phyloP scores from a whole-genome alignment of 2,113 vertebrate species.

The Gopherus evgoodei region DNA sequence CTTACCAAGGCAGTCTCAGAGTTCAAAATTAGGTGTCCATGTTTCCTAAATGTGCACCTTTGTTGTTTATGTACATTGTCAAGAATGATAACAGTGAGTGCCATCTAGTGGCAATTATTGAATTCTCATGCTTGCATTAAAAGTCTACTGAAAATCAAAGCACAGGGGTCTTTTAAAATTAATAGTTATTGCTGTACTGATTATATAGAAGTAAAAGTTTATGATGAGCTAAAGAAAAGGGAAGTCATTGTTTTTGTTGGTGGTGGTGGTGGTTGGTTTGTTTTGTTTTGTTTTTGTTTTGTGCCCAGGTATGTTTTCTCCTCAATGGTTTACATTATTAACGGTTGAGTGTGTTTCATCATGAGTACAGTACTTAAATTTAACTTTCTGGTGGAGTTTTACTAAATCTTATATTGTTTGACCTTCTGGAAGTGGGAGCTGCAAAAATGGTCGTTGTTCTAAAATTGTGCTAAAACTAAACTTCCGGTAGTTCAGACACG shows the following conservation, averaged over 20 bases:
- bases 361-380: not conserved
- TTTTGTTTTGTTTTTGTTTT: not conserved
- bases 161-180: not conserved
- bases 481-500: not conserved
- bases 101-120: constrained; percentile 63
- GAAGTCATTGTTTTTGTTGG: not conserved
- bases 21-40: not conserved
- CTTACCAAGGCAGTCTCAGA: not conserved
- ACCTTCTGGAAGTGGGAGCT: not conserved
- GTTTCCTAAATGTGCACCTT: not conserved
- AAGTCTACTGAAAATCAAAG: not conserved
- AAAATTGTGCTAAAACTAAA: not conserved
- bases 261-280: too few relatives aligned
- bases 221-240: not conserved
- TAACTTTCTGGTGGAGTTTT: not conserved
- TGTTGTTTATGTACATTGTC: fast-evolving
- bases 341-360: not conserved
- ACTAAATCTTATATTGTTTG: not conserved
- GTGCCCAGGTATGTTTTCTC: not conserved
- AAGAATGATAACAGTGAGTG: constrained; percentile 30
- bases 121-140: not conserved
- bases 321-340: not conserved
- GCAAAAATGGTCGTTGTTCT: not conserved
- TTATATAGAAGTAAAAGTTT: not conserved
- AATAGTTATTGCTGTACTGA: not conserved